Conservation (phyloP, 1,140 invertebrate genomes). For the Meloidogyne chitwoodi region DNA sequence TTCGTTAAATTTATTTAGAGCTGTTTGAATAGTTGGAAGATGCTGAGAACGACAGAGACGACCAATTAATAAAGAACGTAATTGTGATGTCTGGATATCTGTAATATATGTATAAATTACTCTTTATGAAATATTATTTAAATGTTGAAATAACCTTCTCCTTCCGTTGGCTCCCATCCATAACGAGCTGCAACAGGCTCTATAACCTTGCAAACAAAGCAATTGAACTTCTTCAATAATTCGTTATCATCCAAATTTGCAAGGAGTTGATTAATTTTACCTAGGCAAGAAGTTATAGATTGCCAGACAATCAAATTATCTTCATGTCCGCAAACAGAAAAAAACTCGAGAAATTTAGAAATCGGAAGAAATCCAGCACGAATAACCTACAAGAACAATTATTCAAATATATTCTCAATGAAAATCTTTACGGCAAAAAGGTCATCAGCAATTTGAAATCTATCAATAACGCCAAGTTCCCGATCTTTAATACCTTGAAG, state of each 20-base stretch:
- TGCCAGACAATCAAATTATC: conserved; percentile 57
- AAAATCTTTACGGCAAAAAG: conserved; percentile 70
- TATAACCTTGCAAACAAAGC: conserved; percentile 58
- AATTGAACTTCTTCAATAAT: conserved; percentile 55
- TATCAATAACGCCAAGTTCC: conserved; percentile 78
- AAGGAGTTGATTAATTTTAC: conserved; percentile 23
- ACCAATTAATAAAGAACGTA: conserved; percentile 79
- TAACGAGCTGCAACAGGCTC: conserved; percentile 58
- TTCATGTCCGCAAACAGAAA: conserved; percentile 43
- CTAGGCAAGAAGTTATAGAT: conserved; percentile 38
- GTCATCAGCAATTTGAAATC: conserved; percentile 83
- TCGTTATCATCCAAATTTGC: conserved; percentile 45
- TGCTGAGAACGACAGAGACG: conserved; percentile 78
- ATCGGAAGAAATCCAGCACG: conserved; percentile 37
- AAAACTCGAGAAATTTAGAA: conserved; percentile 51
- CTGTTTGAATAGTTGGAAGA: conserved; percentile 72
- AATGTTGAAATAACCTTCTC: conserved; percentile 46
- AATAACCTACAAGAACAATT: conserved; percentile 64
- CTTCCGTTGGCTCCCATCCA: conserved; percentile 61
- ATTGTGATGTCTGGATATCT: conserved; percentile 70
- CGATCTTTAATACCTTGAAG: conserved; percentile 75
- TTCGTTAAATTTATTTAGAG: conserved; percentile 69
- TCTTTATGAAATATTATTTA: no score
- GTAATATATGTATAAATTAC: no score
- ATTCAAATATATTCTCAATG: neutral